Evolutionary conservation across 2,888 invertebrate species (phyloP).

Genomic region (Poecilus cupreus): DNA sequence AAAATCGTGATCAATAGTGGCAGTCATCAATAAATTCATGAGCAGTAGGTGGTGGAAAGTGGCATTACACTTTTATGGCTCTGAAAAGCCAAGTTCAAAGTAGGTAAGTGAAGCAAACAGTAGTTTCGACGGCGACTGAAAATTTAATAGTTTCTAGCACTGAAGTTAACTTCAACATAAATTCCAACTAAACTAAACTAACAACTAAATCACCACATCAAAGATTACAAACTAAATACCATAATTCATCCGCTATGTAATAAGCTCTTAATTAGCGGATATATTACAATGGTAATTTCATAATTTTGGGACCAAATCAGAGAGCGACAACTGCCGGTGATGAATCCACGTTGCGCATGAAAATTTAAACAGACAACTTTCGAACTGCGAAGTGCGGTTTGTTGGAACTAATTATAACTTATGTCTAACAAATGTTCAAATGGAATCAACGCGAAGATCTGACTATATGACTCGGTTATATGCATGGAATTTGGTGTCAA

Average conservation of each 20-base stretch:
- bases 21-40: too few species aligned
- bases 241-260: background rate
- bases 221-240: conserved; percentile 12
- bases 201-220: background rate
- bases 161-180: background rate
- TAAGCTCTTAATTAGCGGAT: background rate
- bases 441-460: too few species aligned
- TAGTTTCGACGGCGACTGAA: background rate
- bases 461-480: too few species aligned
- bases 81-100: too few species aligned
- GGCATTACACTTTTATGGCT: too few species aligned
- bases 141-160: background rate
- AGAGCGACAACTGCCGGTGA: background rate
- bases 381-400: conserved; percentile 27
- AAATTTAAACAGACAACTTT: conserved; percentile 42
- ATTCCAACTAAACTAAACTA: background rate
- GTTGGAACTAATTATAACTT: conserved; percentile 40
- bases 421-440: conserved; percentile 15
- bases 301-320: background rate
- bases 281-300: conserved; percentile 17
- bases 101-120: too few species aligned
- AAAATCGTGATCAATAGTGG: too few species aligned
- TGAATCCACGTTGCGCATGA: conserved; percentile 16
- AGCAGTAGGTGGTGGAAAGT: too few species aligned
- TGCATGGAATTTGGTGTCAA: too few species aligned